These are phyloP conservation scores for Mesorhabditis belari DNA, from an alignment of 2,888 invertebrate genomes.

Conservation along the genomic window DNA sequence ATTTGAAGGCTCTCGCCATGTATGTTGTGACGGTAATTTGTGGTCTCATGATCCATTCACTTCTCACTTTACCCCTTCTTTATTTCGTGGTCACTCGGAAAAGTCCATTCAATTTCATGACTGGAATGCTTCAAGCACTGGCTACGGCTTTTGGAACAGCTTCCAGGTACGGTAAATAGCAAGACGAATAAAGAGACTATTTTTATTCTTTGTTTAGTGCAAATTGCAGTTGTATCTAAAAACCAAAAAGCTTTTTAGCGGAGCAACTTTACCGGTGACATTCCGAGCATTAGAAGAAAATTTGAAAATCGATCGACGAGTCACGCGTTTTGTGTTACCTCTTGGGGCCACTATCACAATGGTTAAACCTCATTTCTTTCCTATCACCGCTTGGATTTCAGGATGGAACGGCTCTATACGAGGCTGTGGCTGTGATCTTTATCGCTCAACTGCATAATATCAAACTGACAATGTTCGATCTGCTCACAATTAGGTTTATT, in stretches of 20 bases:
- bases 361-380: slow-evolving; percentile 11
- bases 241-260: slow-evolving; percentile 25
- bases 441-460: slow-evolving; percentile 84
- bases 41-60: slow-evolving; percentile 83
- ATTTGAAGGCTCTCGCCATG: slow-evolving; percentile 68
- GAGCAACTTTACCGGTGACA: slow-evolving; percentile 88
- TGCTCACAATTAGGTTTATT: slow-evolving; percentile 78
- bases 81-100: slow-evolving; percentile 71
- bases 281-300: slow-evolving; percentile 81
- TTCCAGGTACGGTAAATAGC: slow-evolving; percentile 62
- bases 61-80: slow-evolving; percentile 78
- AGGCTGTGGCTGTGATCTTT: slow-evolving; percentile 93
- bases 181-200: neutral
- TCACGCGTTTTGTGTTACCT: slow-evolving; percentile 89
- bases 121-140: slow-evolving; percentile 74
- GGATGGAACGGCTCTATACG: slow-evolving; percentile 66
- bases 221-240: neutral
- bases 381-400: slow-evolving; percentile 2
- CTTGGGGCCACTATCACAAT: slow-evolving; percentile 91
- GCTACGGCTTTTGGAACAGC: slow-evolving; percentile 94
- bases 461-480: slow-evolving; percentile 74
- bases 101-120: slow-evolving; percentile 51
- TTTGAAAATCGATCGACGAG: slow-evolving; percentile 71
- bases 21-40: slow-evolving; percentile 85
- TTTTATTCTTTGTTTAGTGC: neutral